phyloP scores from a whole-genome alignment of 2,797 vertebrate genomes.

The Tachyglossus aculeatus region DNA sequence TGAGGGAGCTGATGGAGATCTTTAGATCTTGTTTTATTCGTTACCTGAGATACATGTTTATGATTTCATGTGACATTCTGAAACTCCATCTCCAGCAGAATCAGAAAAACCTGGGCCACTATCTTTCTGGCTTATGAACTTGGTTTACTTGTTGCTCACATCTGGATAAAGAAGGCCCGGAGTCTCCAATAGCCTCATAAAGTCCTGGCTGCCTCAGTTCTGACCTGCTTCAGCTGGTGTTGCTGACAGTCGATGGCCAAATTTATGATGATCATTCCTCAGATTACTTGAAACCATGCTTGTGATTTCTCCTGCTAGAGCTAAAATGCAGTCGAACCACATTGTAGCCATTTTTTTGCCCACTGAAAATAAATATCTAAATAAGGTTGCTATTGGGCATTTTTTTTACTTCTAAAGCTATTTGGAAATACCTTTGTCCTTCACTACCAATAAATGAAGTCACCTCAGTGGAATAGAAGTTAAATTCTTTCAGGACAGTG shows the following conservation, averaged over 20 bases:
- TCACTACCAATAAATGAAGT: conserved; percentile 41
- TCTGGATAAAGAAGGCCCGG: neutral
- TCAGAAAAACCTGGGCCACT: too few species aligned
- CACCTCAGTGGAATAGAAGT: neutral
- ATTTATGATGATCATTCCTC: conserved; percentile 68
- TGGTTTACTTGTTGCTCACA: conserved; percentile 35
- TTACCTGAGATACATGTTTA: too few species aligned
- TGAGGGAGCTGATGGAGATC: too few species aligned
- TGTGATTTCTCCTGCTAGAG: conserved; percentile 34
- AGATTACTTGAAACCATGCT: conserved; percentile 57
- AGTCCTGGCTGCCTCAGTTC: conserved; percentile 33
- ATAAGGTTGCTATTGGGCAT: conserved; percentile 29
- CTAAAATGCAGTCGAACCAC: conserved; percentile 51
- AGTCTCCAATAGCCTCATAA: conserved; percentile 51
- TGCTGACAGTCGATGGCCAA: conserved; percentile 32
- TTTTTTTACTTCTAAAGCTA: conserved; percentile 46
- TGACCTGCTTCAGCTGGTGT: conserved; percentile 45
- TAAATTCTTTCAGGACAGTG: neutral
- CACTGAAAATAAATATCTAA: conserved; percentile 27
- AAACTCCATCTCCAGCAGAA: too few species aligned
- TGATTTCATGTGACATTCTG: too few species aligned
- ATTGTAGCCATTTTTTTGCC: neutral
- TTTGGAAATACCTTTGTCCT: conserved; percentile 38
- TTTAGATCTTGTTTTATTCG: too few species aligned
- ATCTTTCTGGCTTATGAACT: too few species aligned